Percentiles rank a stretch among this genome's conserved stretches.
Conservation (phyloP, 1,140 invertebrate species). For the Potamilus streckersoni region DNA sequence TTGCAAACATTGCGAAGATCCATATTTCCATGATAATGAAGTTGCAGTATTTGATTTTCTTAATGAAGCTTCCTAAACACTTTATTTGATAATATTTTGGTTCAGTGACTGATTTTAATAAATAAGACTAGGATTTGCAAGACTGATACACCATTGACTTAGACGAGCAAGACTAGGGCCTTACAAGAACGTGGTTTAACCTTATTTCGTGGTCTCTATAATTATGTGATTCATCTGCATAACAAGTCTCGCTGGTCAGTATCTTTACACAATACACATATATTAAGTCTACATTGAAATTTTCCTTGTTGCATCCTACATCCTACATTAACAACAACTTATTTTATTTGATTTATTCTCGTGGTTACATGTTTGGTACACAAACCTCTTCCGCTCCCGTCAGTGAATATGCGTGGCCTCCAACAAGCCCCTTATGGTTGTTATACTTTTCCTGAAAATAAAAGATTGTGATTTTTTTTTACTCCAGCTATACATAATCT, state of each 20-base stretch:
- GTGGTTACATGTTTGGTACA: not conserved
- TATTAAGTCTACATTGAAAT: not conserved
- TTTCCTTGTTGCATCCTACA: not conserved
- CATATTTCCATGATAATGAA: too few relatives aligned
- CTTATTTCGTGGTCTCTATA: too few relatives aligned
- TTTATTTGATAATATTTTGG: too few relatives aligned
- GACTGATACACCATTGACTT: too few relatives aligned
- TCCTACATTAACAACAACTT: not conserved
- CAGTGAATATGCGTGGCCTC: constrained; percentile 57
- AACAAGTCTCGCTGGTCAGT: not conserved
- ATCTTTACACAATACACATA: not conserved
- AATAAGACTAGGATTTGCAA: too few relatives aligned
- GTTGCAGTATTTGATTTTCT: too few relatives aligned
- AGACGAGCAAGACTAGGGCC: too few relatives aligned
- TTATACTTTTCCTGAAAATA: constrained; percentile 41
- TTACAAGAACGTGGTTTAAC: too few relatives aligned
- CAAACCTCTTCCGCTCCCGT: constrained; percentile 43
- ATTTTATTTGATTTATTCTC: not conserved
- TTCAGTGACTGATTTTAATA: too few relatives aligned
- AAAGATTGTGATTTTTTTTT: not conserved
- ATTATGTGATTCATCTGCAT: too few relatives aligned
- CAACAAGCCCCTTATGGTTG: constrained; percentile 46
- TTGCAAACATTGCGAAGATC: too few relatives aligned
- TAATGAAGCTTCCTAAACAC: too few relatives aligned
- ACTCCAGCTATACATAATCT: not conserved